Evolutionary conservation across 2,113 vertebrate genomes (phyloP).

Genomic region (Misgurnus mizolepis): DNA sequence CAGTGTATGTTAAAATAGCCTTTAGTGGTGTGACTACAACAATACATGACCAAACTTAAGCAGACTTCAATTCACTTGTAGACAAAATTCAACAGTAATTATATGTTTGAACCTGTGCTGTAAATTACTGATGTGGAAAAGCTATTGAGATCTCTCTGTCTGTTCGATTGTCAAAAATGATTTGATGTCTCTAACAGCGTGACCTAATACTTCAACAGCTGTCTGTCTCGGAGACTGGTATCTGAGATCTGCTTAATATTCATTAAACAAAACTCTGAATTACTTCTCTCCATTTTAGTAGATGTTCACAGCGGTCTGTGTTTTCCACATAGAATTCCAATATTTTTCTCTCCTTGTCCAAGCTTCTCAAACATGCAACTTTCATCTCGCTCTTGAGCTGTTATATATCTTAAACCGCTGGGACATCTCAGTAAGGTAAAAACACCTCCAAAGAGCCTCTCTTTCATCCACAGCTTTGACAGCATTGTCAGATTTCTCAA

Average conservation of each 20-base stretch:
- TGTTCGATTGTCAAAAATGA: neutral
- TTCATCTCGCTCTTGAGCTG: slow-evolving; percentile 43
- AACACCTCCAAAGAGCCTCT: slow-evolving; percentile 14
- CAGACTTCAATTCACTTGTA: no score
- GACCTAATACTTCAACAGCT: neutral
- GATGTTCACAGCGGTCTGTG: neutral
- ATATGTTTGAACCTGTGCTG: neutral
- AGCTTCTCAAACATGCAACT: slow-evolving; percentile 15
- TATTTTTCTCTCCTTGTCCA: slow-evolving; percentile 16
- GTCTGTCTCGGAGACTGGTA: neutral
- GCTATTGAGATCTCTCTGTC: neutral
- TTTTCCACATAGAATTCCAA: neutral
- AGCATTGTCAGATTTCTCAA: slow-evolving; percentile 9
- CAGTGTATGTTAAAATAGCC: no score
- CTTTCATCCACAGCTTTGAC: slow-evolving; percentile 19
- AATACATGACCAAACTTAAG: no score
- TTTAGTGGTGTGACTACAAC: no score
- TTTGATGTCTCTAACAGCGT: neutral
- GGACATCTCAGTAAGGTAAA: neutral
- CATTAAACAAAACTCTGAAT: neutral
- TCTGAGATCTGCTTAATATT: slow-evolving; percentile 23
- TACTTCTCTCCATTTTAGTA: neutral
- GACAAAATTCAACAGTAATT: no score
- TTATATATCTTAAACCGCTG: slow-evolving; percentile 30
- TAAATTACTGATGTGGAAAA: neutral